Percentiles rank a stretch among this genome's conserved stretches.
phyloP scores from a whole-genome alignment of 1,140 invertebrate genomes.

The Pseudomyrmex dendroicus region DNA sequence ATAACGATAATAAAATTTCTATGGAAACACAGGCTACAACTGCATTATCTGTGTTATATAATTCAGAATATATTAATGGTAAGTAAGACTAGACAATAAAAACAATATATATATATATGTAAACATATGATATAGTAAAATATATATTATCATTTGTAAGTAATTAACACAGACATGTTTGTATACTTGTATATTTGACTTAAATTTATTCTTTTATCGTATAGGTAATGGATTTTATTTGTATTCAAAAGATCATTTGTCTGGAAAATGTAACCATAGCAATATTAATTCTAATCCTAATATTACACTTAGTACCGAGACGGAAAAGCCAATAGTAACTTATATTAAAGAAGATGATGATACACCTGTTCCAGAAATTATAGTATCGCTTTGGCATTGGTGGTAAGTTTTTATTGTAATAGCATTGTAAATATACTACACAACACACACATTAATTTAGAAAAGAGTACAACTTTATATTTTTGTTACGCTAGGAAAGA shows the following conservation, averaged over 20 bases:
- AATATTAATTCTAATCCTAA: conserved; percentile 4
- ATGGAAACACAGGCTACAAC: conserved; percentile 81
- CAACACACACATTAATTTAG: conserved; percentile 24
- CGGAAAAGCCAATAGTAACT: conserved; percentile 1
- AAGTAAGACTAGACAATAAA: conserved; percentile 47
- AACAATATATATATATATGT: neutral
- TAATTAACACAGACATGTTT: conserved; percentile 34
- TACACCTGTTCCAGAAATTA: conserved; percentile 86
- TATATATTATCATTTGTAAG: neutral
- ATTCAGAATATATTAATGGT: conserved; percentile 90
- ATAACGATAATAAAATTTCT: conserved; percentile 64
- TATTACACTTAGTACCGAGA: neutral
- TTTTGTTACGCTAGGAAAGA: conserved; percentile 88
- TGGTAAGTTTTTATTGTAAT: conserved; percentile 86
- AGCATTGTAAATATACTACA: conserved; percentile 26
- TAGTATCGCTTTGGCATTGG: conserved; percentile 92
- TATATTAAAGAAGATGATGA: conserved; percentile 78
- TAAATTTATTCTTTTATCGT: too few species aligned
- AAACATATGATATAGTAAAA: conserved; percentile 10
- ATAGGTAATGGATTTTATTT: conserved; percentile 89
- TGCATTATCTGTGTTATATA: conserved; percentile 89
- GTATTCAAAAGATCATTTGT: conserved; percentile 84
- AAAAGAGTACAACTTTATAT: neutral
- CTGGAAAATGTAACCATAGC: conserved; percentile 76
- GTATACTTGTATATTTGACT: conserved; percentile 60